Evolutionary conservation across 2,797 vertebrate genomes (phyloP).

Genomic region (Smutsia gigantea): DNA sequence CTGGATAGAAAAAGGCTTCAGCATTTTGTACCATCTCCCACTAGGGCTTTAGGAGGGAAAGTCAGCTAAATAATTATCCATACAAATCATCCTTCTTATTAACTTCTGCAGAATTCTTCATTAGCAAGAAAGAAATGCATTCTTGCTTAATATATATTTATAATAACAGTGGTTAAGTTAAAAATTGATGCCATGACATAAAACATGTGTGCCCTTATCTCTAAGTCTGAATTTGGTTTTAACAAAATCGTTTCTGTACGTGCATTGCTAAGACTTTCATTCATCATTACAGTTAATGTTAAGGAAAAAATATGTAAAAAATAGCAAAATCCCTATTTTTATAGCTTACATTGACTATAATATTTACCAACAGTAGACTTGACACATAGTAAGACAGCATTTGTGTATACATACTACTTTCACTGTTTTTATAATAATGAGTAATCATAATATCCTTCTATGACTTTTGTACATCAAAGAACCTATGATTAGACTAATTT

Average conservation of each 20-base stretch:
- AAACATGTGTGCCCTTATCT: background rate
- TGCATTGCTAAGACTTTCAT: background rate
- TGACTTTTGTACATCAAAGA: background rate
- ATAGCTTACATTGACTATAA: background rate
- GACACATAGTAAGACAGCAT: background rate
- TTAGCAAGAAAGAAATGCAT: conserved; percentile 53
- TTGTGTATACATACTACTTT: background rate
- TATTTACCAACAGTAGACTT: background rate
- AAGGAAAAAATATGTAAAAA: background rate
- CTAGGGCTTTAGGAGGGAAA: conserved; percentile 33
- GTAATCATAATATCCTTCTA: background rate
- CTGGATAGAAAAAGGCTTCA: background rate
- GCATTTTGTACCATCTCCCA: conserved; percentile 8
- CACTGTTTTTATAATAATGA: background rate
- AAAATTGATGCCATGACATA: background rate
- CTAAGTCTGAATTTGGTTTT: conserved; percentile 17
- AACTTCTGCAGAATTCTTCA: conserved; percentile 4
- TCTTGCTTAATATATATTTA: conserved; percentile 30
- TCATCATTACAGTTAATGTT: conserved; percentile 28
- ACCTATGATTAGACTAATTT: background rate
- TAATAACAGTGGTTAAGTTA: background rate
- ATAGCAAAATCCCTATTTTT: background rate
- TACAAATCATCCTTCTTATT: background rate
- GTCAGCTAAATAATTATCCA: conserved; percentile 70
- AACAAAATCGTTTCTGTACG: background rate